Percentiles rank a stretch among this genome's conserved stretches.
Evolutionary conservation across 2,797 vertebrate species (phyloP).

Genomic region (Pangasius krempfi): DNA sequence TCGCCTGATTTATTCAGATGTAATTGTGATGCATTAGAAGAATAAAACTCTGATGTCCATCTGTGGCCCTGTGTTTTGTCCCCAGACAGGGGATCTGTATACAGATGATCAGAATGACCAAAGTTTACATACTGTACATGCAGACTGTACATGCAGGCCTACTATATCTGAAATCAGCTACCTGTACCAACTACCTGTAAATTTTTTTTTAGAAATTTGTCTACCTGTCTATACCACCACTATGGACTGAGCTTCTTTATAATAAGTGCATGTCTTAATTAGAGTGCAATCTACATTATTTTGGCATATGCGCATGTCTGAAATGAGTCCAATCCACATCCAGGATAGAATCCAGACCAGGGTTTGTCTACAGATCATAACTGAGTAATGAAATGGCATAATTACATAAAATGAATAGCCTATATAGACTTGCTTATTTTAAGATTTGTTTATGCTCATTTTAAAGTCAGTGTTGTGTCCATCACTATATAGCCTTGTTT

Average conservation of each 20-base stretch:
- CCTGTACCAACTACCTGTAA: background rate
- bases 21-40: background rate
- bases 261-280: background rate
- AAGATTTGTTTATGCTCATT: constrained; percentile 35
- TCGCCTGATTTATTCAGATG: constrained; percentile 1
- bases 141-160: background rate
- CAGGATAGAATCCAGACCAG: constrained; percentile 45
- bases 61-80: background rate
- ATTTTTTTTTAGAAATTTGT: background rate
- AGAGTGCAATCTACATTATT: background rate
- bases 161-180: background rate
- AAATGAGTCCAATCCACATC: constrained; percentile 49
- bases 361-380: constrained; percentile 53
- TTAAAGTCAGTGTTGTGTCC: constrained; percentile 13
- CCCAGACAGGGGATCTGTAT: background rate
- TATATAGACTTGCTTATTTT: constrained; percentile 44
- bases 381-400: constrained; percentile 51
- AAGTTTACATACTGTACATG: background rate
- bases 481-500: constrained; percentile 14
- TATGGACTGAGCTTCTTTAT: background rate
- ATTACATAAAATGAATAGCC: constrained; percentile 44
- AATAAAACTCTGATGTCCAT: background rate
- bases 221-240: background rate
- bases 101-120: background rate
- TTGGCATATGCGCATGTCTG: background rate